Evolutionary conservation across 2,888 invertebrate species (phyloP).

Genomic region (Podotricha telesiphe): DNA sequence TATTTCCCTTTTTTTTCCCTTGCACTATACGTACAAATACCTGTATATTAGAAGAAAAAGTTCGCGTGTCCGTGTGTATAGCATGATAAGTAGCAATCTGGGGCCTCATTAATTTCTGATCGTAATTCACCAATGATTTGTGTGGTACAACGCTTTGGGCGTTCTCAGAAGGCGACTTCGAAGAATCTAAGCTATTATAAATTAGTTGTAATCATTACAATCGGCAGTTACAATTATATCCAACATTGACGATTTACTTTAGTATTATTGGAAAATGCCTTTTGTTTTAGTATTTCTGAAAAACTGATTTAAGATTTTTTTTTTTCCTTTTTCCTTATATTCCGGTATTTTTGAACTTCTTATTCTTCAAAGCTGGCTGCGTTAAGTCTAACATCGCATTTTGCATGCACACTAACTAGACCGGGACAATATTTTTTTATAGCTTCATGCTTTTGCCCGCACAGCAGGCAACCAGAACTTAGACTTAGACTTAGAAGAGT

Average conservation of each 20-base stretch:
- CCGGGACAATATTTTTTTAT: no score
- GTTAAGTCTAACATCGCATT: no score
- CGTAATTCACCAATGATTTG: constrained; percentile 45
- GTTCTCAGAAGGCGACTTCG: constrained; percentile 48
- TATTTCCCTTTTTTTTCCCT: no score
- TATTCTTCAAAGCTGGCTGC: no score
- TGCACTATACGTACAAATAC: background rate
- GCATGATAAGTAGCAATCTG: constrained; percentile 38
- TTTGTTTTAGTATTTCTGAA: no score
- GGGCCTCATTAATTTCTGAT: constrained; percentile 44
- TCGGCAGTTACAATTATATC: constrained; percentile 1
- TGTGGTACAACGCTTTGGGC: constrained; percentile 35
- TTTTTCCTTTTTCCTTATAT: no score
- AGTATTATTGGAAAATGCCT: background rate
- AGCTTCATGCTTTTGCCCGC: no score
- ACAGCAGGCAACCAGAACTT: no score
- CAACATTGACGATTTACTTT: background rate
- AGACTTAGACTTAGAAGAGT: no score
- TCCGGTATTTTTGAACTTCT: no score
- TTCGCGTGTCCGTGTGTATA: constrained; percentile 16
- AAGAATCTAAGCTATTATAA: constrained; percentile 43
- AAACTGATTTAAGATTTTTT: no score
- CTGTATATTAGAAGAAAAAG: background rate
- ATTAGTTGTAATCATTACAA: constrained; percentile 12
- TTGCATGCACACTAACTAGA: no score